Evolutionary conservation across 1,140 invertebrate genomes (phyloP), one percentile per base, ranked within the genome.

Genomic region (Parapsyche elsis): DNA sequence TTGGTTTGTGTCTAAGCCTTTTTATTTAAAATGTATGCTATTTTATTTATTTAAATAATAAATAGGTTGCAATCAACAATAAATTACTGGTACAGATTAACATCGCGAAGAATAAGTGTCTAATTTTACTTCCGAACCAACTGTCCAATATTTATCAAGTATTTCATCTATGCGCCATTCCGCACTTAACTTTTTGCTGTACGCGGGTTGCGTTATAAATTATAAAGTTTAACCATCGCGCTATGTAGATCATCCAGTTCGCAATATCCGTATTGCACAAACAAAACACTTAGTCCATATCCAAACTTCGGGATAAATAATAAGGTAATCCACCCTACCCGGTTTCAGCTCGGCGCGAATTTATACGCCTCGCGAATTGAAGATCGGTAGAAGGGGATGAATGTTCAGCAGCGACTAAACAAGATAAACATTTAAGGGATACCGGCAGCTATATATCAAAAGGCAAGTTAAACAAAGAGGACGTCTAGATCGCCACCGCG

Each of bases 401-500:
- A 21, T n/a, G n/a, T n/a, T n/a, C n/a, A 57, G 10, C 14, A 2
- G 19, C 4, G 67, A 24, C 71, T 45, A 75, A 57, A 57, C 76
- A 78, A 78, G 23, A 78, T 30, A 78, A 78, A 78, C 64, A 71
- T 71, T 78, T 14, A 78, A 78, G 24, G 61, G 76, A 49, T 19
- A 0, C 30, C 14, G 64, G 9, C 24, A 57, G 61, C 12, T 77
- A 64, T 73, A 73, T 67, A 67, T 77, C 76, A 77, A 77, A 76
- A 26, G 76, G 46, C 71, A 67, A 77, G 76, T 77, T 77, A 77
- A 77, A 77, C 76, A 77, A 77, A 45, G 76, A 38, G 23, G 64
- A 67, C 14, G 57, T 21, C 45, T 7, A 38, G 49, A 76, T 76
- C 46, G 76, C 73, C 67, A 78, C 46, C 76, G 76, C 12, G 49